These are phyloP conservation scores for Zaprionus vittiger DNA, from an alignment of 1,140 invertebrate species.

Conservation along the genomic window DNA sequence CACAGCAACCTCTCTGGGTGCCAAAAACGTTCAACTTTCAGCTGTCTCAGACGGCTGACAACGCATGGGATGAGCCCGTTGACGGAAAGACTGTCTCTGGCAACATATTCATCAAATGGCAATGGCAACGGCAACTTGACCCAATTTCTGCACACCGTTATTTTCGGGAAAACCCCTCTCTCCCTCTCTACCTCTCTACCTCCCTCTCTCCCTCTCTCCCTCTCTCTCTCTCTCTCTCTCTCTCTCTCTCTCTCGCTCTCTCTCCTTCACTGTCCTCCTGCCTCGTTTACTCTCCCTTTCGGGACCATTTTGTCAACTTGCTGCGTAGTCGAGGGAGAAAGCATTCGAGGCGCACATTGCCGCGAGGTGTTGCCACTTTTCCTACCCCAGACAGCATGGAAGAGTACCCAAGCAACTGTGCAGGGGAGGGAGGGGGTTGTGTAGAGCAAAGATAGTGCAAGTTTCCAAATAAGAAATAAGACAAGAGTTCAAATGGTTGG, in stretches of 20 bases:
- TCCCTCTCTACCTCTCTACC: neutral
- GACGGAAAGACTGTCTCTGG: constrained; percentile 1
- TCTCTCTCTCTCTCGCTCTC: neutral
- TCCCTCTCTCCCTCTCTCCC: neutral
- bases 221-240: neutral
- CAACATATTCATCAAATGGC: constrained; percentile 61
- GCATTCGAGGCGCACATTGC: neutral
- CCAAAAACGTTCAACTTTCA: constrained; percentile 61
- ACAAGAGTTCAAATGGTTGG: neutral
- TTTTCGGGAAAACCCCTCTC: neutral
- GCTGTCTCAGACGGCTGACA: constrained; percentile 40
- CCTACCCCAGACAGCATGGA: neutral
- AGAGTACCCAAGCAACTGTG: neutral
- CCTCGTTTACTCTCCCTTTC: neutral
- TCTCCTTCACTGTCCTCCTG: neutral
- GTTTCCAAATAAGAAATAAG: neutral
- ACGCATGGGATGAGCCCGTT: constrained; percentile 5
- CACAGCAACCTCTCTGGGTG: constrained; percentile 16
- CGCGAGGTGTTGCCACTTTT: neutral
- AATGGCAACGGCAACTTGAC: constrained; percentile 72
- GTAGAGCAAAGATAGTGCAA: neutral
- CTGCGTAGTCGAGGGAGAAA: neutral
- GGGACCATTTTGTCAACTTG: neutral
- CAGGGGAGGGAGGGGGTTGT: neutral
- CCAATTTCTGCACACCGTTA: constrained; percentile 52